These are phyloP conservation scores for Ara ararauna DNA, from an alignment of 2,797 vertebrate species.

Conservation along the genomic window DNA sequence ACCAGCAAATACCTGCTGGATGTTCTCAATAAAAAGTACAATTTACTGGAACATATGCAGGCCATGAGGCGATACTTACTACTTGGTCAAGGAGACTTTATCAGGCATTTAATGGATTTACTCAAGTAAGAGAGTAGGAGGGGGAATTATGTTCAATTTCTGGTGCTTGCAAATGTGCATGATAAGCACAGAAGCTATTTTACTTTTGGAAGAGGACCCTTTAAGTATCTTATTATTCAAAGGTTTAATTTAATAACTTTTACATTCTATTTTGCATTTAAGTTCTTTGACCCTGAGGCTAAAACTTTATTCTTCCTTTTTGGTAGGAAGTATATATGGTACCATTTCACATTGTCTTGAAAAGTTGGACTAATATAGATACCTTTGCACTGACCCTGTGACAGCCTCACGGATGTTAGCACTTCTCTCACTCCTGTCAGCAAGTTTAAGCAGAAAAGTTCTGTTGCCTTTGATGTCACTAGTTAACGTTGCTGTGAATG, in stretches of 20 bases:
- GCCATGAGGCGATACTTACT: conserved; percentile 97
- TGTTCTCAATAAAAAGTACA: conserved; percentile 94
- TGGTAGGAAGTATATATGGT: background rate
- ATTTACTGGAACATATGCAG: conserved; percentile 95
- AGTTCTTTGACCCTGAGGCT: background rate
- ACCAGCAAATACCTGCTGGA: conserved; percentile 96
- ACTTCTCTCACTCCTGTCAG: background rate
- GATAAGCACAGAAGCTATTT: background rate
- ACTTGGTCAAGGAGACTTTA: conserved; percentile 97
- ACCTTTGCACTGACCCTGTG: background rate
- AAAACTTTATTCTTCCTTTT: background rate
- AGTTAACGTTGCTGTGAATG: background rate
- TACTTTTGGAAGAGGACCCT: background rate
- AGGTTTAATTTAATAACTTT: background rate
- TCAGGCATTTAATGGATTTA: conserved; percentile 97
- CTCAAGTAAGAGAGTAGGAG: conserved; percentile 87
- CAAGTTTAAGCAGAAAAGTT: background rate
- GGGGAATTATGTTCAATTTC: background rate
- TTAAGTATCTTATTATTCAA: background rate
- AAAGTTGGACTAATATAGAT: background rate
- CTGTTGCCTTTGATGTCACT: background rate
- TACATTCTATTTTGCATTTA: background rate
- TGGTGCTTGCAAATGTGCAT: background rate
- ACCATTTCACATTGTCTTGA: background rate
- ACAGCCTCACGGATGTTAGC: background rate